Base-by-base conservation (phyloP, 2,113 vertebrate genomes). In the Hippolais icterina region DNA sequence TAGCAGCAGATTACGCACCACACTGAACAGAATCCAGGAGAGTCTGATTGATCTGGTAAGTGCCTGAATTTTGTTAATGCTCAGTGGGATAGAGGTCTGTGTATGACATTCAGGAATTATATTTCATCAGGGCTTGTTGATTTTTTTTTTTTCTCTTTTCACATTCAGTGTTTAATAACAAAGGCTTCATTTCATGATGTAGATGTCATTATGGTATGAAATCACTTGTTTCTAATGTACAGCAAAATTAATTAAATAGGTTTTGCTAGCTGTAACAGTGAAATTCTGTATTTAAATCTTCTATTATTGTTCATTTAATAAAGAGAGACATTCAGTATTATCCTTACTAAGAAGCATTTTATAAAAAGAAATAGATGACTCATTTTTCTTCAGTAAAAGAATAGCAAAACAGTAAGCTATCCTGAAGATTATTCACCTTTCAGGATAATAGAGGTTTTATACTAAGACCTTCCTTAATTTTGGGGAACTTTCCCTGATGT, bases 11-110 rank as follows among this genome's bases (percentile, higher is more conserved):
- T 97, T 99, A 87, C 98, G 99, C 76, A 99, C 99, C 60, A 99
- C 99, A 2, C 97, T 99, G 82, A 99, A 98, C 98, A 98, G 99
- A 95, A 99, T 99, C 96, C 99, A 99, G 83, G 99, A 99, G 97
- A 99, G 98, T 96, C 98, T 99, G 89, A 99, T 99, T 92, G 99
- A 99, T 96, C 88, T 99, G 98, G 99, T 99, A 97, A 98, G 99
- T 96, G 83, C 66, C 31, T 70, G 91, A 37, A 53, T 52, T 93
- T 93, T 54, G 27, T 70, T 89, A 25, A n/a, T 54, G 15, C 66
- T 96, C 33, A 19, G 12, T 84, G 77, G 52, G 79, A 64, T 53
- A 68, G 28, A 41, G 11, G 4, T 74, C 22, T 64, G 7, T 61
- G 33, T 72, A 35, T 11, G 6, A 35, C 41, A 56, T 50, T 23